phyloP scores from a whole-genome alignment of 2,113 vertebrate species.

The Leptodactylus fuscus region DNA sequence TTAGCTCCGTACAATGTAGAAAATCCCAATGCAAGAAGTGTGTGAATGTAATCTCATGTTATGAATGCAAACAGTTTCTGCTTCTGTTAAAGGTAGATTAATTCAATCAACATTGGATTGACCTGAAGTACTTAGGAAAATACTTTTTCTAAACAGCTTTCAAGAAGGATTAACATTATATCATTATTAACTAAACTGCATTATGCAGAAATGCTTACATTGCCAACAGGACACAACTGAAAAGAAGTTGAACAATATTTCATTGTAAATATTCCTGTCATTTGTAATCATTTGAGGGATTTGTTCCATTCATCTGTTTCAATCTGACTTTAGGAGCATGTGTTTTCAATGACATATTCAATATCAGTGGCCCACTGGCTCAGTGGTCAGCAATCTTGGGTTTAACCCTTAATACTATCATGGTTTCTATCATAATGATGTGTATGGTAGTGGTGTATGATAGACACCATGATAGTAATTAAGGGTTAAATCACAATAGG shows the following conservation, averaged over 20 bases:
- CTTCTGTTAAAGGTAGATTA: conserved; percentile 38
- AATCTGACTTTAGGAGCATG: too few species aligned
- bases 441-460: too few species aligned
- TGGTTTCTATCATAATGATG: too few species aligned
- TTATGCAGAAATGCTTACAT: neutral
- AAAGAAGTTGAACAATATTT: neutral
- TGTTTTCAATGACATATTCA: neutral
- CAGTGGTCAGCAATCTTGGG: too few species aligned
- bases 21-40: neutral
- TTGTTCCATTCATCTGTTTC: neutral
- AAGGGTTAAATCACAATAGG: too few species aligned
- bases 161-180: conserved; percentile 26
- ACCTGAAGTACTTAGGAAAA: conserved; percentile 43
- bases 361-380: too few species aligned
- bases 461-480: too few species aligned
- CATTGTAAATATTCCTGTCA: neutral
- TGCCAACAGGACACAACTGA: neutral
- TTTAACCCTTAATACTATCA: too few species aligned
- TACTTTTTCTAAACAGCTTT: conserved; percentile 14
- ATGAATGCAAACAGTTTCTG: neutral
- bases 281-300: neutral
- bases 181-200: conserved; percentile 13
- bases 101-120: conserved; percentile 22
- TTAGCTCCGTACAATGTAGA: neutral
- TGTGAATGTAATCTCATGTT: conserved; percentile 1